Evolutionary conservation across 1,140 invertebrate species (phyloP), one percentile per base, ranked within the genome.

Genomic region (Trichogramma pretiosum): DNA sequence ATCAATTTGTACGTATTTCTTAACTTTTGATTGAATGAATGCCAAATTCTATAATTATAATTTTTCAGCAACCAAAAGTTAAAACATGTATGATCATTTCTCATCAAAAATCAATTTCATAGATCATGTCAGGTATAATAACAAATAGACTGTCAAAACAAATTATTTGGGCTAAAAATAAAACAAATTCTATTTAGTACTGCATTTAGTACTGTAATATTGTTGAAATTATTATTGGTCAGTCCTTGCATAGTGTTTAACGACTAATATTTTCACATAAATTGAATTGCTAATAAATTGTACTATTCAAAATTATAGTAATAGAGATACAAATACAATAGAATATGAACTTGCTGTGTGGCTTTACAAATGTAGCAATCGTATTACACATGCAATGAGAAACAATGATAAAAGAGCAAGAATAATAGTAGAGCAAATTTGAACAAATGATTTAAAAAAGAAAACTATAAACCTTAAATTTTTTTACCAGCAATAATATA

Each of bases 1-100:
- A 49, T 17, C 47, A 49, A 34, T 49, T 49, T 37, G 40, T 49
- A 49, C 42, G 33, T 42, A 21, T 37, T 18, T 16, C 32, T 23
- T 41, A n/a, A 33, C 23, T 19, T 32, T 9, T 24, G 14, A 23
- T n/a, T n/a, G n/a, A n/a, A n/a, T n/a, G n/a, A n/a, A n/a, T n/a
- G n/a, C n/a, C n/a, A n/a, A n/a, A n/a, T n/a, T n/a, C n/a, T n/a
- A n/a, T n/a, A n/a, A n/a, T n/a, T n/a, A n/a, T n/a, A n/a, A n/a
- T 14, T 7, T 42, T 41, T 3, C 19, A 48, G 46, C 9, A 41
- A 3, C 34, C 33, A 11, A 48, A 48, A 39, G 16, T 42, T 11
- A 40, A 18, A 41, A 48, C 24, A 16, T 19, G 40, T 22, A 19
- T 48, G 5, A 32, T 48, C 1, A 41, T 14, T 13, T 16, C 14